phyloP scores from a whole-genome alignment of 35 echinoderm and acorn worm species.

The Heliocidaris tuberculata region DNA sequence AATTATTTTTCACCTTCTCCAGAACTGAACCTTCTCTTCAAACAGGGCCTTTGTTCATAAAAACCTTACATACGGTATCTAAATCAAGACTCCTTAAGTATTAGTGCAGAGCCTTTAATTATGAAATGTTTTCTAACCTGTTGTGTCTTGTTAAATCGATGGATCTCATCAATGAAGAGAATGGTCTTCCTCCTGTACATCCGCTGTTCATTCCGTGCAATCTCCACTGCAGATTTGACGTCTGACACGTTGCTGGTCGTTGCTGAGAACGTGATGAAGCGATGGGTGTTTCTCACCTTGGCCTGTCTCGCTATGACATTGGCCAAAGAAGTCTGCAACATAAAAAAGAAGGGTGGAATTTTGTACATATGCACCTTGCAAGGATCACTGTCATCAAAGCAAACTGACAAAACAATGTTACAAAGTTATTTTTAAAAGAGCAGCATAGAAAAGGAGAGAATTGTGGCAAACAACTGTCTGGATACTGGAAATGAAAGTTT shows the following conservation, averaged over 20 bases:
- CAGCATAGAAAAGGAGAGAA: background rate
- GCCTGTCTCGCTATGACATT: slow-evolving; percentile 70
- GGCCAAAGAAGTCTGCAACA: slow-evolving; percentile 83
- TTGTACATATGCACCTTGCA: background rate
- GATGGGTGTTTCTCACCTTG: slow-evolving; percentile 61
- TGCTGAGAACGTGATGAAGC: slow-evolving; percentile 86
- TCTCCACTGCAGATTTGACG: slow-evolving; percentile 76
- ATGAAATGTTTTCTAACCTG: slow-evolving; percentile 58
- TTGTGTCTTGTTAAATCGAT: slow-evolving; percentile 91
- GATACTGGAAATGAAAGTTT: too few species aligned
- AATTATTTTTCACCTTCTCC: too few species aligned
- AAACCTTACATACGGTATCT: too few species aligned
- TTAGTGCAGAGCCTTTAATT: background rate
- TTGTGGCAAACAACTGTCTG: too few species aligned
- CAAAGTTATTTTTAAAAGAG: background rate
- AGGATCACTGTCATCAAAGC: background rate
- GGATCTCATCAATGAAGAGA: slow-evolving; percentile 97
- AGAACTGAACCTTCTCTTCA: too few species aligned
- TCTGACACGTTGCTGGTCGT: slow-evolving; percentile 81
- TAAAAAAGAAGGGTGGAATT: background rate
- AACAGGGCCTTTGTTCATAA: too few species aligned
- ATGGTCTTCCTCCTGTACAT: slow-evolving; percentile 96
- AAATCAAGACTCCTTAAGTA: too few species aligned
- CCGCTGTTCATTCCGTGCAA: slow-evolving; percentile 83
- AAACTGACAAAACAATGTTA: background rate